Evolutionary conservation across 2,797 vertebrate genomes (phyloP), one percentile per base, ranked within the genome.

Genomic region (Crax fasciolata): DNA sequence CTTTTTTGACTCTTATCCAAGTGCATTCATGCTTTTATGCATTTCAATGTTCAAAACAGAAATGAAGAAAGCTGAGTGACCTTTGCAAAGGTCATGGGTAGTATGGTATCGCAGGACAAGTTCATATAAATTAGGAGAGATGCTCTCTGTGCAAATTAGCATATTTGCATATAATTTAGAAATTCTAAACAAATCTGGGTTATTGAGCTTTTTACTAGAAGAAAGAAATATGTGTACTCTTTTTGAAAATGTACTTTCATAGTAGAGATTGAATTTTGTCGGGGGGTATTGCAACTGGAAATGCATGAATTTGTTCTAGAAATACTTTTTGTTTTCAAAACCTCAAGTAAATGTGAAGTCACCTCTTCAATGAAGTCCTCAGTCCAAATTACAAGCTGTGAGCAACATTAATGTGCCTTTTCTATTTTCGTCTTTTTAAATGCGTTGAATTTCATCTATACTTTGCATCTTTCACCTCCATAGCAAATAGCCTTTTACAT

Each of bases 21-120:
- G 10, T 25, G 6, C 6, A 6, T 71, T 90, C 0, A 0, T 49
- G 18, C 7, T 66, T 32, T 71, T 71, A 41, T 0, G 3, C 14
- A 4, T 85, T 54, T 77, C 51, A 21, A 9, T 44, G 5, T 78
- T 85, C 66, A 65, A 89, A 87, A 52, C 27, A 71, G 39, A 23
- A 85, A 39, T 43, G 41, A 17, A 83, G n/a, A 74, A 58, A 62
- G 11, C 4, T 32, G 35, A 3, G 7, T 83, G 17, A 59, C 43
- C 35, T 13, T 19, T 72, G 57, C 24, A 71, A 54, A 84, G n/a
- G 65, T 87, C 15, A 6, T 41, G 16, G 1, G 0, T 66, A 28
- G 23, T 48, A 19, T 84, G 72, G 3, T 49, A 20, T 46, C 11
- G 43, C 12, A 46, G 18, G 18, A 54, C n/a, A 63, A 71, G 35